Percentiles rank a stretch among this genome's conserved stretches.
Evolutionary conservation across 2,113 vertebrate species (phyloP).

Genomic region (Chrysemys picta): DNA sequence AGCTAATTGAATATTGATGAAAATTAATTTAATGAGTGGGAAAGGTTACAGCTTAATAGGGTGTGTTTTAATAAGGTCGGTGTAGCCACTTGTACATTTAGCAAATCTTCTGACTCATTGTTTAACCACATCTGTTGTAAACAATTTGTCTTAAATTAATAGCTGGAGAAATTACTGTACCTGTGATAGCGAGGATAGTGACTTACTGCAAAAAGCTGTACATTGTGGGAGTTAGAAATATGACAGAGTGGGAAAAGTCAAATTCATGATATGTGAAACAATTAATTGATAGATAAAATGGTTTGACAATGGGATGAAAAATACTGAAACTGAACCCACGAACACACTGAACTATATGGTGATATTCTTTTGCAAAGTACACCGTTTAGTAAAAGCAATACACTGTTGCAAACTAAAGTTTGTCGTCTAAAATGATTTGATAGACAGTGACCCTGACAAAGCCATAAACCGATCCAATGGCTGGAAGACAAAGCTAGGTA

Average conservation of each 20-base stretch:
- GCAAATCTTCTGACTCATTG: background rate
- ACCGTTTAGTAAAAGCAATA: constrained; percentile 53
- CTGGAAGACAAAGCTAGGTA: accelerated
- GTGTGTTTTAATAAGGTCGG: background rate
- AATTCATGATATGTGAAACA: background rate
- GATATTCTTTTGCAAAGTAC: constrained; percentile 53
- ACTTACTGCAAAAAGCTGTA: background rate
- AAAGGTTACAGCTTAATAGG: constrained; percentile 3
- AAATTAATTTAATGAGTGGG: constrained; percentile 19
- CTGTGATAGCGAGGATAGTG: accelerated
- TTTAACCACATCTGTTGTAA: background rate
- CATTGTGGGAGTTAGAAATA: background rate
- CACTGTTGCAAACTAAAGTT: background rate
- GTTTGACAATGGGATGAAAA: constrained; percentile 46
- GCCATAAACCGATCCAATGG: background rate
- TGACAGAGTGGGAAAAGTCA: constrained; percentile 26
- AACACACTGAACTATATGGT: background rate
- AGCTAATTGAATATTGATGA: background rate
- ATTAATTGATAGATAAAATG: constrained; percentile 39
- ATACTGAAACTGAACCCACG: constrained; percentile 14
- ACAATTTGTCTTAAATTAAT: background rate
- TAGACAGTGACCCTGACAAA: accelerated
- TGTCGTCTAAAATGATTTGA: constrained; percentile 21
- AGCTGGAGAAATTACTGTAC: background rate
- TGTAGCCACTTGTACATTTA: background rate